These are phyloP conservation scores for Pachycephala philippinensis DNA, from an alignment of 2,113 vertebrate species.

Conservation along the genomic window DNA sequence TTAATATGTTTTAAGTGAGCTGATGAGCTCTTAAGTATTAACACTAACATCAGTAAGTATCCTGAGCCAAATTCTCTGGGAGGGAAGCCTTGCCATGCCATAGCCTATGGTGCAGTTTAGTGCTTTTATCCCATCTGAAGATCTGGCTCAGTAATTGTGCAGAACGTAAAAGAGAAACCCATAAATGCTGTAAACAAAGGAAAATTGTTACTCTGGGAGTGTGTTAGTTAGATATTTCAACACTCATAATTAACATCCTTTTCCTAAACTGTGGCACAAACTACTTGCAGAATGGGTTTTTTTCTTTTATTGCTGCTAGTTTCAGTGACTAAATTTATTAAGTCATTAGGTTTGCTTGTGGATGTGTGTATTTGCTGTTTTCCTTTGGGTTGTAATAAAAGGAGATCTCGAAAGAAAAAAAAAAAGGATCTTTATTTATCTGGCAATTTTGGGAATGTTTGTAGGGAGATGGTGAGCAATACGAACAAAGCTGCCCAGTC, in stretches of 20 bases:
- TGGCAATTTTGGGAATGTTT: background rate
- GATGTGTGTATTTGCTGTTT: constrained; percentile 7
- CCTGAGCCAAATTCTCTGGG: background rate
- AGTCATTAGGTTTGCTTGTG: constrained; percentile 6
- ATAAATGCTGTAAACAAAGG: constrained; percentile 47
- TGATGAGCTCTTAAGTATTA: background rate
- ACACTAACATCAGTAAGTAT: background rate
- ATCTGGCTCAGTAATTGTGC: constrained; percentile 9
- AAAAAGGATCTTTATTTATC: background rate
- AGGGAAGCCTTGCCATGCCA: background rate
- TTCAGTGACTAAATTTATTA: constrained; percentile 49
- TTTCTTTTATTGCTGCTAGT: constrained; percentile 41
- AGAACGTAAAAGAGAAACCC: constrained; percentile 28
- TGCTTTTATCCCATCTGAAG: constrained; percentile 10
- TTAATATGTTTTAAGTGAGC: constrained; percentile 15
- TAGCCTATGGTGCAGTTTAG: background rate
- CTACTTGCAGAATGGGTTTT: constrained; percentile 19
- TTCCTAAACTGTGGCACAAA: constrained; percentile 30
- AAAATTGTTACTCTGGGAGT: constrained; percentile 37
- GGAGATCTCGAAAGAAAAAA: background rate
- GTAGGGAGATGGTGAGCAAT: background rate
- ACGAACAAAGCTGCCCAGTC: background rate
- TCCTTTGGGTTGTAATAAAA: constrained; percentile 13
- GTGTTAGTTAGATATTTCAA: constrained; percentile 23
- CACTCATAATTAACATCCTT: constrained; percentile 37